Conservation (phyloP, 2,888 invertebrate species). For the Cerastis leucographa region DNA sequence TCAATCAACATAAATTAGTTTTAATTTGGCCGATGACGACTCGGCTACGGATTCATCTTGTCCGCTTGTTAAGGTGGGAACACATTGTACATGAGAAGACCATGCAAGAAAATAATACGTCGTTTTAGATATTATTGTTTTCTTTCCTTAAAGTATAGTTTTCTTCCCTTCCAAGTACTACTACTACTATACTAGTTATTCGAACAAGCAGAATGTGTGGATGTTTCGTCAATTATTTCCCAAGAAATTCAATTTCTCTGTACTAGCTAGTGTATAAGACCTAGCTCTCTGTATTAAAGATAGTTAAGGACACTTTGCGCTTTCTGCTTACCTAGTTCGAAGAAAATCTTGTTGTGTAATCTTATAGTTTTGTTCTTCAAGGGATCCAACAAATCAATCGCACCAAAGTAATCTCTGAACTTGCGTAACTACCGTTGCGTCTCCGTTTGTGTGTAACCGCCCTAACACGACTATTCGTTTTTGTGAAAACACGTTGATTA, state of each 20-base stretch:
- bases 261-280: background rate
- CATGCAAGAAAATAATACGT: background rate
- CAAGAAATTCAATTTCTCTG: background rate
- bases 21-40: conserved; percentile 86
- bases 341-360: background rate
- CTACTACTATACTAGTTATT: background rate
- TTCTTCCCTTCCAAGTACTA: background rate
- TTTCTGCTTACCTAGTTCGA: background rate
- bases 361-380: background rate
- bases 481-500: conserved; percentile 79
- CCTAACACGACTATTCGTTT: conserved; percentile 74
- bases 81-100: conserved; percentile 61
- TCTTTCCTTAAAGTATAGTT: background rate
- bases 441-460: conserved; percentile 67
- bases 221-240: background rate
- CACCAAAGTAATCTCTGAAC: background rate
- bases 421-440: background rate
- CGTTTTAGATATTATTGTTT: background rate
- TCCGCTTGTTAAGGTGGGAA: conserved; percentile 51
- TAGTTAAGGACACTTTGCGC: background rate
- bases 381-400: background rate
- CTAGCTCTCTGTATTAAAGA: background rate
- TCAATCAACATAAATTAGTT: conserved; percentile 90
- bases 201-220: background rate
- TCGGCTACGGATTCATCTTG: conserved; percentile 70